Evolutionary conservation across 2,888 invertebrate genomes (phyloP).

Genomic region (Pseudoips prasinana): DNA sequence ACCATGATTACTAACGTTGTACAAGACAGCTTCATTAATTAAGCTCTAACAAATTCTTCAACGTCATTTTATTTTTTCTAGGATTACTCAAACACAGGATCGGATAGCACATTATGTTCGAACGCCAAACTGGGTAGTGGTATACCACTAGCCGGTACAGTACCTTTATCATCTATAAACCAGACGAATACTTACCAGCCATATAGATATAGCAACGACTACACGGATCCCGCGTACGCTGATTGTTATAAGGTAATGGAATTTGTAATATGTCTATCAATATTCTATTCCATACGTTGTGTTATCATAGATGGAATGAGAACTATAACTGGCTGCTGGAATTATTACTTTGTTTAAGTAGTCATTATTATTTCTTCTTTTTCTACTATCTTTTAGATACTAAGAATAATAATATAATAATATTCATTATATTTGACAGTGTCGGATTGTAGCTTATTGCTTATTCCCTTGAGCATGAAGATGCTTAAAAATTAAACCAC

Average conservation of each 20-base stretch:
- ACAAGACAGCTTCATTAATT: too few species aligned
- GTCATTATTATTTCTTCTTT: background rate
- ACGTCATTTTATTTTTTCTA: too few species aligned
- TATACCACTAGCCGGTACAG: slow-evolving; percentile 90
- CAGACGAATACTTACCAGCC: slow-evolving; percentile 70
- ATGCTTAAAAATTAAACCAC: too few species aligned
- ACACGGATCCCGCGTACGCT: slow-evolving; percentile 89
- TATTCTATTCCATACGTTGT: slow-evolving; percentile 26
- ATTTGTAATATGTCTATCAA: slow-evolving; percentile 28
- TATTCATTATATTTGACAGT: too few species aligned
- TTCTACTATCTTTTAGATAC: too few species aligned
- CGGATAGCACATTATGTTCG: slow-evolving; percentile 78
- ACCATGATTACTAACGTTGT: too few species aligned
- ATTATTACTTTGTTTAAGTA: background rate
- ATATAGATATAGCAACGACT: slow-evolving; percentile 87
- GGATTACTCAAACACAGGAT: slow-evolving; percentile 84
- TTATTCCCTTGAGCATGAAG: too few species aligned
- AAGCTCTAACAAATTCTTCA: too few species aligned
- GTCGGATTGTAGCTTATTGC: too few species aligned
- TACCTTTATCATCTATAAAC: slow-evolving; percentile 87
- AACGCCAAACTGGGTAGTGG: slow-evolving; percentile 82
- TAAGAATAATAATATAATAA: too few species aligned
- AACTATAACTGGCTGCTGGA: slow-evolving; percentile 1
- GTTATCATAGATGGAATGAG: slow-evolving; percentile 8
- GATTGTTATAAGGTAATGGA: slow-evolving; percentile 84